Conservation (phyloP, 2,113 vertebrate species). For the Stegostoma tigrinum region DNA sequence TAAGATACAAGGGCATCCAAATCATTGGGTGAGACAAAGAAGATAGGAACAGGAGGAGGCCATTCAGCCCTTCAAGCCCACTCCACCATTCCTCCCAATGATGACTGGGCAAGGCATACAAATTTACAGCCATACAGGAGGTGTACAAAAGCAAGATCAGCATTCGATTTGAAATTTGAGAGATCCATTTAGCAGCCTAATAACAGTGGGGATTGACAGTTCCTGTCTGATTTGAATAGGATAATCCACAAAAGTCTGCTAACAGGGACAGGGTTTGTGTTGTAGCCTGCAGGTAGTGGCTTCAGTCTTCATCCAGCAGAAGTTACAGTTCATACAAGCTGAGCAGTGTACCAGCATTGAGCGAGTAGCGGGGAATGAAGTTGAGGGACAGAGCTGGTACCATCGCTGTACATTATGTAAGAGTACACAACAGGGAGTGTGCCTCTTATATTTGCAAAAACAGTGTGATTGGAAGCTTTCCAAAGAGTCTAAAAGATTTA, state of each 20-base stretch:
- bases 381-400: not conserved
- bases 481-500: not conserved
- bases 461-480: not conserved
- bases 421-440: not conserved
- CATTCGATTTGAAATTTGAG: too few relatives aligned
- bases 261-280: not conserved
- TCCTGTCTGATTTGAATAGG: not conserved
- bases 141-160: too few relatives aligned
- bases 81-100: too few relatives aligned
- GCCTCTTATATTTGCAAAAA: not conserved
- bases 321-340: not conserved
- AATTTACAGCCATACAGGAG: too few relatives aligned
- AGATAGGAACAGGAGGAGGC: too few relatives aligned
- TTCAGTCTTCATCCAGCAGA: not conserved
- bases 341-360: not conserved
- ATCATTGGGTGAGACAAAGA: too few relatives aligned
- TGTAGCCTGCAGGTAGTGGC: not conserved
- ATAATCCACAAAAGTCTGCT: not conserved
- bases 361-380: not conserved
- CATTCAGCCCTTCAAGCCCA: too few relatives aligned
- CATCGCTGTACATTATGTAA: not conserved
- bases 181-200: too few relatives aligned
- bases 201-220: not conserved
- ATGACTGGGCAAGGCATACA: too few relatives aligned
- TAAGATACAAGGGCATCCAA: too few relatives aligned